Evolutionary conservation across 2,888 invertebrate species (phyloP), one percentile per base, ranked within the genome.

Genomic region (Drepana falcataria): DNA sequence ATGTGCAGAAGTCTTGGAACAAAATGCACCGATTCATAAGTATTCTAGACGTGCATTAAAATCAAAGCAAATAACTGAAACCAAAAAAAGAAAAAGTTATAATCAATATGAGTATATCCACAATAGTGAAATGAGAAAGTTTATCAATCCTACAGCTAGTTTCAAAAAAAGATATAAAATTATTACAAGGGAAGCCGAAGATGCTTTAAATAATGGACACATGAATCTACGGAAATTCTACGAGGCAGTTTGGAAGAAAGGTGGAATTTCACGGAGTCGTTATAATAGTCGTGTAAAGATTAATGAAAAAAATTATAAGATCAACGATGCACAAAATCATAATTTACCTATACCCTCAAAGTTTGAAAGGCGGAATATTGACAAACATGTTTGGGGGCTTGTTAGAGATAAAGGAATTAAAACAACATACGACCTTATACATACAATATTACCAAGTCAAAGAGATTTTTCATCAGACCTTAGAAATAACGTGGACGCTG

Each of bases 381-480:
- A 48, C 7, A 55, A 54, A n/a, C 35, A 54, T 55, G 48, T n/a
- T 6, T 35, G 40, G 51, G 47, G 37, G 56, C 55, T 6, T 49
- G 58, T 52, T 2, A 60, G 47, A 53, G 51, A 54, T 49, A 52
- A 60, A 21, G 9, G 47, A 1, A 67, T 61, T 53, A 72, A 75
- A 59, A 81, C 78, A 35, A 81, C 85, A 0, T 76, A 79, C 60
- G 87, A 87, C 59, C 73, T 88, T 44, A 59, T 88, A 21, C 68
- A 81, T 62, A 79, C 86, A 5, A 67, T 84, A 60, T 54, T 78
- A 33, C 65, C 59, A 44, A 75, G 58, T 58, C 75, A 79, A 59
- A 51, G 9, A 40, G 7, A 9, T 1, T 7, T 34, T 41, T 33
- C 41, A 51, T 3, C 51, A 9, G 9, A 44, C 1, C 6, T 44